Conservation (phyloP, 2,888 invertebrate species). For the Asteroscopus sphinx region DNA sequence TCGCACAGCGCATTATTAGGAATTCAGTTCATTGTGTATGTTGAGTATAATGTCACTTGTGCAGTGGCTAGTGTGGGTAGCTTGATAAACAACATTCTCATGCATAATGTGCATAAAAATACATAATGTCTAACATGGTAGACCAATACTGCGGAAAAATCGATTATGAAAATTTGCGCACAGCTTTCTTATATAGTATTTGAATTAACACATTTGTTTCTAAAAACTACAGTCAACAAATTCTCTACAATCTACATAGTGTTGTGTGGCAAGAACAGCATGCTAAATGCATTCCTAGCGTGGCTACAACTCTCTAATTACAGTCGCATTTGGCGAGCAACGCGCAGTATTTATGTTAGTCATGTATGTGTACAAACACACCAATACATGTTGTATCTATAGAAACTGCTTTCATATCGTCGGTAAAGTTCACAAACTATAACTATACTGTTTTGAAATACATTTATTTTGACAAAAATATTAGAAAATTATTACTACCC, state of each 20-base stretch:
- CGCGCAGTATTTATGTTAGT: neutral
- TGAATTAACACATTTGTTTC: slow-evolving; percentile 1
- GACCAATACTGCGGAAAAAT: slow-evolving; percentile 1
- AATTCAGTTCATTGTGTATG: slow-evolving; percentile 6
- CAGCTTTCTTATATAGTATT: slow-evolving; percentile 18
- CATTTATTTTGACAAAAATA: no score
- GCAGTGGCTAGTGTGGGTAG: neutral
- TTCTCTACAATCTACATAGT: neutral
- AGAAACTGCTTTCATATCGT: no score
- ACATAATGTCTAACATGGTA: neutral
- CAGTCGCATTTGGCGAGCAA: slow-evolving; percentile 15
- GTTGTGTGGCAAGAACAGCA: neutral
- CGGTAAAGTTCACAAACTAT: no score
- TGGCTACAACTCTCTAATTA: slow-evolving; percentile 26
- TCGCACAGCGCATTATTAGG: slow-evolving; percentile 21
- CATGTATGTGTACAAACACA: neutral
- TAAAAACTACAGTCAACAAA: neutral
- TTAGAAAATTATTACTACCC: no score
- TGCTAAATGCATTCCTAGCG: slow-evolving; percentile 14
- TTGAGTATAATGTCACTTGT: neutral
- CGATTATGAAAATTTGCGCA: slow-evolving; percentile 9
- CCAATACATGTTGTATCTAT: neutral
- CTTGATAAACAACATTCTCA: slow-evolving; percentile 21
- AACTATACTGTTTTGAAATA: no score
- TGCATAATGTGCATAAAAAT: slow-evolving; percentile 32